A percentile compares a stretch with the other conserved stretches of the same genome.
Conservation (phyloP, 2,113 vertebrate species). For the Hippocampus barbouri region DNA sequence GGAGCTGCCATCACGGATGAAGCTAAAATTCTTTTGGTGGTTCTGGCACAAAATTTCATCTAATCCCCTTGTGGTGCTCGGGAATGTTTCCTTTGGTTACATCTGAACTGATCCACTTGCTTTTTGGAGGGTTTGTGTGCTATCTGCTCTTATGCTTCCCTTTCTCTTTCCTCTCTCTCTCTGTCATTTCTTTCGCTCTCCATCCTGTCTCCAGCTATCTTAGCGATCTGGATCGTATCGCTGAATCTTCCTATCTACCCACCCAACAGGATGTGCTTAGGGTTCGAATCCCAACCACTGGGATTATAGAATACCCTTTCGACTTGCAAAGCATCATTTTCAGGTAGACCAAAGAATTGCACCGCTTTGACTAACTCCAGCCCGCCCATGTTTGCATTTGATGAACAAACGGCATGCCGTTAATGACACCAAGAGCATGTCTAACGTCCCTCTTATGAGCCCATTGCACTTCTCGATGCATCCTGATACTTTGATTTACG, state of each 20-base stretch:
- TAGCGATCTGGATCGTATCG: slow-evolving; percentile 93
- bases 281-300: slow-evolving; percentile 95
- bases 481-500: neutral
- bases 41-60: slow-evolving; percentile 26
- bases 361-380: slow-evolving; percentile 33
- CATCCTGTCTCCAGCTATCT: slow-evolving; percentile 83
- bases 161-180: slow-evolving; percentile 49
- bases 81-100: slow-evolving; percentile 42
- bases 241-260: slow-evolving; percentile 89
- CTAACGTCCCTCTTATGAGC: neutral
- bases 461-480: neutral
- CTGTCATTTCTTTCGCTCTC: slow-evolving; percentile 32
- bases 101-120: slow-evolving; percentile 48
- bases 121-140: slow-evolving; percentile 43
- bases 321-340: slow-evolving; percentile 99
- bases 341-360: slow-evolving; percentile 78
- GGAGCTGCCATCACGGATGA: slow-evolving; percentile 50
- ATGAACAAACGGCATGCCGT: slow-evolving; percentile 11
- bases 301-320: slow-evolving; percentile 98
- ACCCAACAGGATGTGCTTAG: slow-evolving; percentile 97
- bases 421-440: slow-evolving; percentile 3
- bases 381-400: slow-evolving; percentile 2
- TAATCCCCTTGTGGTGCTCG: slow-evolving; percentile 32
- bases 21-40: slow-evolving; percentile 24
- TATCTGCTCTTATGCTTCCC: slow-evolving; percentile 64